Conservation (phyloP, 2,797 vertebrate genomes). For the Falco peregrinus region DNA sequence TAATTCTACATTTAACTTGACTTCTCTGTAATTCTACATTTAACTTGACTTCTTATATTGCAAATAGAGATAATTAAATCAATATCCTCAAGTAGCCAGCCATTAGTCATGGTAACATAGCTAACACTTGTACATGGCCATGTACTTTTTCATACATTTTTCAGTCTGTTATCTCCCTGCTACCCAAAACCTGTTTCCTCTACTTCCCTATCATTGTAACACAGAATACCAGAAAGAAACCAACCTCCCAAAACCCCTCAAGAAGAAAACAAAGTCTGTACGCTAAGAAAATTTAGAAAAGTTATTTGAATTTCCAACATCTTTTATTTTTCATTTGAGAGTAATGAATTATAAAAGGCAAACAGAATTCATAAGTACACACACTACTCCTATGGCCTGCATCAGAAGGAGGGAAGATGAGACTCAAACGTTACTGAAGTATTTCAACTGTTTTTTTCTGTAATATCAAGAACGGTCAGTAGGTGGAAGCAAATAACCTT, state of each 20-base stretch:
- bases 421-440: accelerated
- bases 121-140: neutral
- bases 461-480: constrained; percentile 36
- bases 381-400: too few relatives aligned
- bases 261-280: neutral
- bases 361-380: neutral
- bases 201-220: neutral
- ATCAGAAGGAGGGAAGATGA: neutral
- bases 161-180: neutral
- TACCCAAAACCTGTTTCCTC: neutral
- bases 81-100: neutral
- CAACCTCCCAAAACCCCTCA: accelerated
- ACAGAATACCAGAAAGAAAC: neutral
- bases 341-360: neutral
- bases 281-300: neutral
- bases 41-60: neutral
- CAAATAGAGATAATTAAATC: neutral
- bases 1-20: neutral
- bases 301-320: neutral
- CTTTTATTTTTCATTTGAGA: accelerated
- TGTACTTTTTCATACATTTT: neutral
- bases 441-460: neutral
- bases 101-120: neutral
- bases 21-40: neutral
- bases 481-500: constrained; percentile 76